Conservation (phyloP, 2,797 vertebrate genomes). For the Sitta carolinensis region DNA sequence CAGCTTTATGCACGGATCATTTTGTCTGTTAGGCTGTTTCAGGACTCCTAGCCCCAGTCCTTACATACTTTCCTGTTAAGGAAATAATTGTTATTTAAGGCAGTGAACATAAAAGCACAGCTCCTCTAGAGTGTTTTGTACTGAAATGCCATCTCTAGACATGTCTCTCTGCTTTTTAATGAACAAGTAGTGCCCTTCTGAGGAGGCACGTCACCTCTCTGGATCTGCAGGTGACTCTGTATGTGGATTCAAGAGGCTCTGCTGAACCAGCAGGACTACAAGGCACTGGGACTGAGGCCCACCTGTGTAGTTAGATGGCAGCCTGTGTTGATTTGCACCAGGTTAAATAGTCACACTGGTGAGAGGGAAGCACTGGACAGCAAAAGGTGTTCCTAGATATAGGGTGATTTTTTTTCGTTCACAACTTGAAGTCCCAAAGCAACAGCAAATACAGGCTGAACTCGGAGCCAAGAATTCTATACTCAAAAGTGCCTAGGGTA, state of each 20-base stretch:
- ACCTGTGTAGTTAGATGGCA: not conserved
- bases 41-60: not conserved
- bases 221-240: not conserved
- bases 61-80: not conserved
- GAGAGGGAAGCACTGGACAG: not conserved
- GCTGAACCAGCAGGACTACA: not conserved
- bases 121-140: not conserved
- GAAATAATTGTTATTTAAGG: not conserved
- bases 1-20: not conserved
- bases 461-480: constrained; percentile 7
- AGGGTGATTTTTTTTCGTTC: not conserved
- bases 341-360: not conserved
- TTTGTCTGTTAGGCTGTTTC: not conserved
- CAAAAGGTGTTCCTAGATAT: not conserved
- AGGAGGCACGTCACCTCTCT: not conserved
- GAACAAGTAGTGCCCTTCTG: not conserved
- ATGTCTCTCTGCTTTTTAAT: not conserved
- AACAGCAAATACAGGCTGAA: not conserved
- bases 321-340: not conserved
- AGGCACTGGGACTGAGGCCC: not conserved
- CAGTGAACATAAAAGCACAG: not conserved
- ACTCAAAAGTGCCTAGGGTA: constrained; percentile 37
- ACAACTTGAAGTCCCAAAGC: constrained; percentile 7
- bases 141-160: not conserved
- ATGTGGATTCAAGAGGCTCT: not conserved